Percentiles rank a stretch among this genome's conserved stretches.
These are phyloP conservation scores for Lutjanus argentimaculatus DNA, from an alignment of 2,797 vertebrate species.

Conservation along the genomic window DNA sequence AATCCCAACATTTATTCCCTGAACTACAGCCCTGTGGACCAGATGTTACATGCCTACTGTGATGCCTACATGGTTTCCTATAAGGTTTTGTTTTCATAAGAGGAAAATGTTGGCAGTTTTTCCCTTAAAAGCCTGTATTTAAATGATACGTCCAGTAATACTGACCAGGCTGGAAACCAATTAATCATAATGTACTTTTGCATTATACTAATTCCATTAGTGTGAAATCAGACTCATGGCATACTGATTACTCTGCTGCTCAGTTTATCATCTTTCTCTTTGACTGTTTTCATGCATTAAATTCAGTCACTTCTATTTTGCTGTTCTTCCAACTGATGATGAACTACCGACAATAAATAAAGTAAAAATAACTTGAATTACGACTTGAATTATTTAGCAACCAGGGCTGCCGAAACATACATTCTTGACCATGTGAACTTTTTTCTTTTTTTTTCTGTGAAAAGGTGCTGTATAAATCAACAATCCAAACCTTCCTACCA, in stretches of 20 bases:
- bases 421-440: too few relatives aligned
- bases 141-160: too few relatives aligned
- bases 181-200: neutral
- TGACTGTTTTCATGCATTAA: neutral
- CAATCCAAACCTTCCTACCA: too few relatives aligned
- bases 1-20: slow-evolving; percentile 72
- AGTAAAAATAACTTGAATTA: too few relatives aligned
- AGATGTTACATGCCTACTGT: slow-evolving; percentile 74
- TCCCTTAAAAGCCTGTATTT: neutral
- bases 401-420: too few relatives aligned
- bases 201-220: neutral
- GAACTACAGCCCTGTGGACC: slow-evolving; percentile 81
- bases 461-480: too few relatives aligned
- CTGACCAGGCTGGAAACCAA: too few relatives aligned
- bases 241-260: neutral
- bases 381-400: too few relatives aligned
- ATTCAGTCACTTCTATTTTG: neutral
- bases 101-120: neutral
- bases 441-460: too few relatives aligned
- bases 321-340: neutral
- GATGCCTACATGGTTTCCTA: slow-evolving; percentile 78
- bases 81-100: slow-evolving; percentile 62
- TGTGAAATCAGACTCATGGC: neutral
- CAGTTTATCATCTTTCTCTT: neutral
- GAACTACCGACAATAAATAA: too few relatives aligned